Percentiles rank a stretch among this genome's conserved stretches.
Conservation (phyloP, 2,797 vertebrate genomes). For the Sorex maritimensis region DNA sequence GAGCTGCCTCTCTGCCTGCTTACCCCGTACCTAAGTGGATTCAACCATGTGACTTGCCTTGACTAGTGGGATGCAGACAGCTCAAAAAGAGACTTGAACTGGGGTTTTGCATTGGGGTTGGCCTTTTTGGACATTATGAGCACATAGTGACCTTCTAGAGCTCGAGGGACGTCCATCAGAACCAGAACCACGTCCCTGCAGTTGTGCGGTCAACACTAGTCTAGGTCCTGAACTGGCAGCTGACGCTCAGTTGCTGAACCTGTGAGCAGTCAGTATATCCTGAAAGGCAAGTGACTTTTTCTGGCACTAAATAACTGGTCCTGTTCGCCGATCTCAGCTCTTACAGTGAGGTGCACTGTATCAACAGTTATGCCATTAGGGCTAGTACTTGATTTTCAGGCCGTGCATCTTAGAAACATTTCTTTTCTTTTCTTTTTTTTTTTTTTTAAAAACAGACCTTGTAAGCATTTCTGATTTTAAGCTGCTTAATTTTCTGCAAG, state of each 20-base stretch:
- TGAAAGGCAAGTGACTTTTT: not conserved
- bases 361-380: not conserved
- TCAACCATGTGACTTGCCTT: not conserved
- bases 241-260: not conserved
- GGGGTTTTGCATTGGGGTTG: not conserved
- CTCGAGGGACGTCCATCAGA: not conserved
- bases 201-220: not conserved
- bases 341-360: slow-evolving; percentile 10
- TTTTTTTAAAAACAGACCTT: not conserved
- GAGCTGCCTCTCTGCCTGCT: not conserved
- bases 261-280: not conserved
- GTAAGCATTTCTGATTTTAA: slow-evolving; percentile 11
- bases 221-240: not conserved
- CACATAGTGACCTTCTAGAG: not conserved
- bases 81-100: not conserved
- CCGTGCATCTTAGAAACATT: not conserved
- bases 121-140: not conserved
- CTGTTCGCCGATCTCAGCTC: not conserved
- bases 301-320: not conserved
- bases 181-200: not conserved
- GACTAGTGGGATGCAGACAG: not conserved
- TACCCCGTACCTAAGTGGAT: not conserved
- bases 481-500: not conserved
- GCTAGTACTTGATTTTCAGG: not conserved
- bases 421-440: slow-evolving; percentile 10